Evolutionary conservation across 2,113 vertebrate genomes (phyloP), one percentile per base, ranked within the genome.

Genomic region (Hemichromis elongatus): DNA sequence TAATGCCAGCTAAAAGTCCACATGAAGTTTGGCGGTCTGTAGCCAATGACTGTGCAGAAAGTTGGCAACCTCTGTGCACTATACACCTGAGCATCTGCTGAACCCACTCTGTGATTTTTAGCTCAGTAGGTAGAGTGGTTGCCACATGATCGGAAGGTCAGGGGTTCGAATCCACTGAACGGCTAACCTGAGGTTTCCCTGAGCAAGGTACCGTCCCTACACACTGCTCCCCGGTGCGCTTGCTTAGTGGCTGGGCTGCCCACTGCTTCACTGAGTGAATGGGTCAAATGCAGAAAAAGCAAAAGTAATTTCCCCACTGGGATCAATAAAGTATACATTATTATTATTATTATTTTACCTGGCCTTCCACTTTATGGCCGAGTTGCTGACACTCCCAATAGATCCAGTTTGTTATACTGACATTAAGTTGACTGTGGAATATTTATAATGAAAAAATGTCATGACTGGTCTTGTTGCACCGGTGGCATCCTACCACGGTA

Each of bases 351-450:
- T n/a, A n/a, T n/a, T 28, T 30, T 14, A 56, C 54, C 54, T 0
- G 54, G 12, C 54, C 12, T 56, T 26, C 14, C 54, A 56, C 24
- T 56, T 56, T 26, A 24, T 56, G 24, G 2, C 24, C 14, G 54
- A 56, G 54, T 26, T 56, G 12, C 7, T 56, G 54, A 26, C 0
- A 0, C 24, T 56, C 12, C 54, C 8, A 24, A 26, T 56, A 56
- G 12, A 6, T 56, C 54, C 24, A 4, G 0, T 26, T 56, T 26
- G 54, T 3, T 56, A 14, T 56, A 0, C 12, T 26, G 26, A 56
- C 24, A 56, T 7, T 56, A 57, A 56, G 24, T 0, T 56, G 54
- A 57, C 55, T 28, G 55, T 9, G 55, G 24, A 57, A 57, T 28
- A 57, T 57, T 28, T 57, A 28, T 16, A 28, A 4, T 57, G 3